Evolutionary conservation across 2,888 invertebrate genomes (phyloP).

Genomic region (Ceraclea dissimilis): DNA sequence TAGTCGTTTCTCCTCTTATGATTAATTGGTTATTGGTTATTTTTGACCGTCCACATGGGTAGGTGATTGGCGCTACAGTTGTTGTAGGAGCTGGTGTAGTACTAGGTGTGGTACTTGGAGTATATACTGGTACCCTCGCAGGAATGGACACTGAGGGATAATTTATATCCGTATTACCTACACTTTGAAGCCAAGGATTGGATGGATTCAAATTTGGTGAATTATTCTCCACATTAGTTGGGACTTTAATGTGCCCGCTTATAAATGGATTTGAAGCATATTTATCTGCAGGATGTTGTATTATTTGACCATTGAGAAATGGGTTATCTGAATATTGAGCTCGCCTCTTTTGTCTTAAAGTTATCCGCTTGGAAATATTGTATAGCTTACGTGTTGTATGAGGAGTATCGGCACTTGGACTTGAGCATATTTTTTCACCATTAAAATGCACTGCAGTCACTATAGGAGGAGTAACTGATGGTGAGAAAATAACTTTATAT

Average conservation of each 20-base stretch:
- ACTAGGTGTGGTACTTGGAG: background rate
- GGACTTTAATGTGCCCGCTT: background rate
- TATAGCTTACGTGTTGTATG: constrained; percentile 32
- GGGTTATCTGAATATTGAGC: background rate
- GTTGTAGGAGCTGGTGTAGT: background rate
- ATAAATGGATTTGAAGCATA: background rate
- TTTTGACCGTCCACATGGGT: constrained; percentile 23
- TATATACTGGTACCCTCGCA: background rate
- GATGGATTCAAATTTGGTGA: background rate
- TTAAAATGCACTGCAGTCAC: constrained; percentile 35
- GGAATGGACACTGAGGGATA: background rate
- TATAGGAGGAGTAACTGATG: constrained; percentile 30
- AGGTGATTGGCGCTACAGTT: background rate
- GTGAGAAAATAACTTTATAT: constrained; percentile 34
- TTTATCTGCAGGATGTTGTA: background rate
- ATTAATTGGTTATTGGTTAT: constrained; percentile 28
- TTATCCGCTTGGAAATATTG: constrained; percentile 25
- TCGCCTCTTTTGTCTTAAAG: background rate
- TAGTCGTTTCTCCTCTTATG: constrained; percentile 27
- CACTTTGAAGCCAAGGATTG: background rate
- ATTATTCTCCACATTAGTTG: background rate
- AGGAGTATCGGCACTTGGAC: constrained; percentile 27
- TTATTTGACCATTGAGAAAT: background rate
- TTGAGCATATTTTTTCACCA: constrained; percentile 32
- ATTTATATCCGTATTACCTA: background rate